These are phyloP conservation scores for Helogale parvula DNA, from an alignment of 2,113 vertebrate species.

Conservation along the genomic window DNA sequence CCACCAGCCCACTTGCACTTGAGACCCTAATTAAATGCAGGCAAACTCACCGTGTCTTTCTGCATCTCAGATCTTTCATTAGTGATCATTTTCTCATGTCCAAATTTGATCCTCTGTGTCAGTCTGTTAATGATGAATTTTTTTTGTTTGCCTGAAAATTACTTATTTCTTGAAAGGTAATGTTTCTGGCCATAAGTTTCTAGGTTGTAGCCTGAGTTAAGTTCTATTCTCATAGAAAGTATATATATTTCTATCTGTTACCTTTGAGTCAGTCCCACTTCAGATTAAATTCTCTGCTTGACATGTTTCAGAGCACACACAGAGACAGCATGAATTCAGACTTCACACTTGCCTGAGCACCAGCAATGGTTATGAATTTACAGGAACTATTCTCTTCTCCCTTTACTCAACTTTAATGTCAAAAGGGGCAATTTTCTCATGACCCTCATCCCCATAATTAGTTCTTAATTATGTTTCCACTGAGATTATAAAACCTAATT, in stretches of 20 bases:
- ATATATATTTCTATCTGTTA: not conserved
- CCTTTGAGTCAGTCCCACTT: not conserved
- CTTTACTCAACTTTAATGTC: not conserved
- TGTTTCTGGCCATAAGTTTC: not conserved
- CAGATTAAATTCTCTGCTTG: not conserved
- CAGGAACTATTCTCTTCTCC: not conserved
- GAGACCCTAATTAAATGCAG: not conserved
- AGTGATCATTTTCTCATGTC: not conserved
- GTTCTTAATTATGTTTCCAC: not conserved
- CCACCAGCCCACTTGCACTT: not conserved
- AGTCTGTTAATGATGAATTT: not conserved
- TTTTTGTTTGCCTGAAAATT: not conserved
- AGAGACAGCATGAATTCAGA: not conserved
- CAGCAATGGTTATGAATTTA: not conserved
- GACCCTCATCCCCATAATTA: not conserved
- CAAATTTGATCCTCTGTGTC: not conserved
- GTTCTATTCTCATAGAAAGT: not conserved
- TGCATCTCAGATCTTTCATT: not conserved
- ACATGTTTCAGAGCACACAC: not conserved
- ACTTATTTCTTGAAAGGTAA: not conserved
- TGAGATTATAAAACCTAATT: not conserved
- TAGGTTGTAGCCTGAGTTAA: not conserved
- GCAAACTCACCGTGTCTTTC: not conserved
- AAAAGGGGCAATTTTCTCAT: not conserved
- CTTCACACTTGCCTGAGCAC: not conserved